Base-by-base conservation (phyloP, 1,140 invertebrate species). In the Caligus rogercresseyi region DNA sequence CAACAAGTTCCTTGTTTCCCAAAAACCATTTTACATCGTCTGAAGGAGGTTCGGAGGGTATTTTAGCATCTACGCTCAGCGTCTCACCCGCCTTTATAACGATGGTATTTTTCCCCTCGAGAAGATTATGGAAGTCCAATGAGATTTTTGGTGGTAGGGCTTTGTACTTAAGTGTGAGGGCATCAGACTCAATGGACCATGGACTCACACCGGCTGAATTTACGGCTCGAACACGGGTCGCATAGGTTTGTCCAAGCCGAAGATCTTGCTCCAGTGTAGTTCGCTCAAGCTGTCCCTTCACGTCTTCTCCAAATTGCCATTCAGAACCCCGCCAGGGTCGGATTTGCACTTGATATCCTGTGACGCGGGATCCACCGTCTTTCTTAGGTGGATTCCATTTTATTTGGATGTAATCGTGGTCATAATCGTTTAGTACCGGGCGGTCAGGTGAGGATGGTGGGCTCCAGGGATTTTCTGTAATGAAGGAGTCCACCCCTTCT, bases 401-500 rank as follows among this genome's bases (percentile, higher is more conserved):
- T 64, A 95, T 79, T 69, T 94, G 89, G 64, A 94, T 86, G 70
- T 86, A 85, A 75, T 94, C 87, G 70, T 89, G 90, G 72, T 95
- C 91, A 89, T 89, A 95, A 72, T 95, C 91, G 43, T 84, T 81
- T 13, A 87, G 79, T 71, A 93, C 87, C 16, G 89, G 89, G 64
- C 82, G 82, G 52, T 87, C 87, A 64, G 90, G 89, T 68, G 88
- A 81, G 63, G 87, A 89, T 68, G 91, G 90, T 72, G 89, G 86
- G 74, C 94, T 89, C 72, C 89, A 98, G 68, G 92, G 92, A 87
- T 98, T 95, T 75, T 97, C 97, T 16, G 94, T 93, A 66, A 95
- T 79, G 65, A 95, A 89, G 16, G 86, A 81, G 66, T 89, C 81
- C 52, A 89, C 84, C 2, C 89, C 87, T 66, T 85, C 83, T 51